Percentiles rank a stretch among this genome's conserved stretches.
These are phyloP conservation scores for Polypterus senegalus DNA, from an alignment of 2,113 vertebrate genomes.

Conservation along the genomic window DNA sequence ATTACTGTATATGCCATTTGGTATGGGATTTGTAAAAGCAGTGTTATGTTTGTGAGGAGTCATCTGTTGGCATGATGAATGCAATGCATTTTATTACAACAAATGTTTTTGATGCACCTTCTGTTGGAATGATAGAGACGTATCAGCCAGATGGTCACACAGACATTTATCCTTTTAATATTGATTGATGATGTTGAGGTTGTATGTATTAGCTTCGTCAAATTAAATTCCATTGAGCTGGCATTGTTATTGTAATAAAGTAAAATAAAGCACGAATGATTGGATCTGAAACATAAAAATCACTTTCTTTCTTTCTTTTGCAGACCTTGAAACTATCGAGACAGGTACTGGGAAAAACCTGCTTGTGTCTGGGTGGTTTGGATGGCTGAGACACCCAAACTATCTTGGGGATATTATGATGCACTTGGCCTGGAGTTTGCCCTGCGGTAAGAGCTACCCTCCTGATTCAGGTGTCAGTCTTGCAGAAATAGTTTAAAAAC, in stretches of 20 bases:
- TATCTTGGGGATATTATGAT: constrained; percentile 29
- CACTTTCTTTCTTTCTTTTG: background rate
- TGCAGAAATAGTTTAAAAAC: background rate
- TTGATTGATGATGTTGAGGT: background rate
- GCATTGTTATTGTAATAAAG: background rate
- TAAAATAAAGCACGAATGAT: background rate
- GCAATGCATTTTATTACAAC: no score
- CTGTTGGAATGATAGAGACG: background rate
- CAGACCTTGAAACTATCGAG: constrained; percentile 22
- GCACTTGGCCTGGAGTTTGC: constrained; percentile 27
- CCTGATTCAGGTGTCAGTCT: background rate
- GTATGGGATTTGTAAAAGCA: background rate
- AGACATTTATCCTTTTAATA: no score
- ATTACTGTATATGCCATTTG: no score
- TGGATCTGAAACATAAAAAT: background rate
- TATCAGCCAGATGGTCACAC: background rate
- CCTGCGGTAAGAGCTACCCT: constrained; percentile 21
- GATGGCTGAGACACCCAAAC: constrained; percentile 32
- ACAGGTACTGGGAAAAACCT: constrained; percentile 24
- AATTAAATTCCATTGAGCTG: no score
- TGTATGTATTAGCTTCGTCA: background rate
- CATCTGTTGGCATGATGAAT: background rate
- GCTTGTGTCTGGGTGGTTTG: constrained; percentile 31
- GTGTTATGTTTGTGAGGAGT: background rate
- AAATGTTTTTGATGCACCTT: no score